These are phyloP conservation scores for Dryas iulia DNA, from an alignment of 1,140 invertebrate genomes.

Conservation along the genomic window DNA sequence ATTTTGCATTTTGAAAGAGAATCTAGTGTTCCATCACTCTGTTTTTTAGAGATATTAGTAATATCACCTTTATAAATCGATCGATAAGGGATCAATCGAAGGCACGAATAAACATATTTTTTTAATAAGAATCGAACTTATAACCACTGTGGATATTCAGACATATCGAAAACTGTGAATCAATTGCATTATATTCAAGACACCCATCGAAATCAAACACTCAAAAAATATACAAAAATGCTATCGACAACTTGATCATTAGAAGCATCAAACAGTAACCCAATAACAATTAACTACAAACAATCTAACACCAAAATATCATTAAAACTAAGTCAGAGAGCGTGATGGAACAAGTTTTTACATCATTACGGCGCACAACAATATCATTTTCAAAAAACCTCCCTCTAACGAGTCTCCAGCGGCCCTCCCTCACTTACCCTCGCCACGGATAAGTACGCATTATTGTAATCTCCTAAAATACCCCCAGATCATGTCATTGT, in stretches of 20 bases:
- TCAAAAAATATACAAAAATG: neutral
- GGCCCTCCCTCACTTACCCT: slow-evolving; percentile 17
- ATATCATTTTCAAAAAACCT: slow-evolving; percentile 61
- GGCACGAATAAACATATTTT: too few species aligned
- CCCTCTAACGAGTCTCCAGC: slow-evolving; percentile 36
- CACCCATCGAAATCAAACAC: too few species aligned
- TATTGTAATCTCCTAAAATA: slow-evolving; percentile 36
- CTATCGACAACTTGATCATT: neutral
- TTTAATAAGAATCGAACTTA: too few species aligned
- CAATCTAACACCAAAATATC: slow-evolving; percentile 13
- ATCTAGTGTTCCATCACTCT: too few species aligned
- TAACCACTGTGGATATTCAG: too few species aligned
- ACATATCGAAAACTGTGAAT: too few species aligned
- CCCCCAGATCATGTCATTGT: slow-evolving; percentile 35
- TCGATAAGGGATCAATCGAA: too few species aligned
- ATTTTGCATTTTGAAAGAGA: too few species aligned
- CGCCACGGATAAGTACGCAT: slow-evolving; percentile 38
- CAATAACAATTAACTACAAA: slow-evolving; percentile 4
- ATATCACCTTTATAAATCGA: too few species aligned
- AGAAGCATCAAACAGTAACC: neutral
- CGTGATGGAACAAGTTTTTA: slow-evolving; percentile 33
- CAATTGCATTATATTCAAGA: too few species aligned
- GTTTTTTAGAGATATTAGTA: too few species aligned
- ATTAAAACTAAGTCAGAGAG: slow-evolving; percentile 14
- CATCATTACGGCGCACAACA: slow-evolving; percentile 55